A percentile compares a stretch with the other conserved stretches of the same genome.
Conservation (phyloP, 1,140 invertebrate genomes). For the Onthophagus taurus region DNA sequence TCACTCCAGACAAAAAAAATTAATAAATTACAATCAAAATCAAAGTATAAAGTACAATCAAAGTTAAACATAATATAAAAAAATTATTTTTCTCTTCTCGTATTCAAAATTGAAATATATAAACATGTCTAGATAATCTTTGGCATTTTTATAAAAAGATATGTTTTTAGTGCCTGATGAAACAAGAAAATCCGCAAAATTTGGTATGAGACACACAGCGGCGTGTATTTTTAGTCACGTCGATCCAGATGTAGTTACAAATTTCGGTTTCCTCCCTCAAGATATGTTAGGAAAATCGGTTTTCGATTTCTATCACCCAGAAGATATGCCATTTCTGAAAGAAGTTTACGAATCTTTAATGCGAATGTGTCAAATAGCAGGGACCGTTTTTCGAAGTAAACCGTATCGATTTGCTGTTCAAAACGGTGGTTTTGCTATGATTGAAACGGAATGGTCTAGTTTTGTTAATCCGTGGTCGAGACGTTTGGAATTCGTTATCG, state of each 20-base stretch:
- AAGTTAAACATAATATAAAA: not conserved
- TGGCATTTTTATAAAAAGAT: too few relatives aligned
- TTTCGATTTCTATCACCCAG: constrained; percentile 81
- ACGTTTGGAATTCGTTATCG: constrained; percentile 84
- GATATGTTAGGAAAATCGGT: constrained; percentile 74
- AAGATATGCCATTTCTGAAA: constrained; percentile 69
- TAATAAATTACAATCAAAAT: too few relatives aligned
- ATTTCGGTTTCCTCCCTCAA: constrained; percentile 81
- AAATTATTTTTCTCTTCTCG: too few relatives aligned
- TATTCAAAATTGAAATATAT: too few relatives aligned
- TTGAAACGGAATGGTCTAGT: constrained; percentile 89
- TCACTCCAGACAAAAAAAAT: too few relatives aligned
- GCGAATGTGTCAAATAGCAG: constrained; percentile 39
- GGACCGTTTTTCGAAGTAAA: constrained; percentile 62
- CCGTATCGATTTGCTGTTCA: constrained; percentile 70
- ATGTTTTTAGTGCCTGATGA: constrained; percentile 53
- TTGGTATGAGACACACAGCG: constrained; percentile 68
- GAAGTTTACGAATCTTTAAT: constrained; percentile 66
- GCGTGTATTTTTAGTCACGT: constrained; percentile 65
- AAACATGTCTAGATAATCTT: constrained; percentile 3
- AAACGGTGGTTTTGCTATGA: constrained; percentile 70
- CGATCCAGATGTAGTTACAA: constrained; percentile 66
- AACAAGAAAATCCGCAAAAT: constrained; percentile 46
- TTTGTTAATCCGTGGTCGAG: constrained; percentile 91
- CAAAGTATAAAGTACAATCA: too few relatives aligned